Evolutionary conservation across 2,113 vertebrate genomes (phyloP), one percentile per base, ranked within the genome.

Genomic region (Oncorhynchus keta): DNA sequence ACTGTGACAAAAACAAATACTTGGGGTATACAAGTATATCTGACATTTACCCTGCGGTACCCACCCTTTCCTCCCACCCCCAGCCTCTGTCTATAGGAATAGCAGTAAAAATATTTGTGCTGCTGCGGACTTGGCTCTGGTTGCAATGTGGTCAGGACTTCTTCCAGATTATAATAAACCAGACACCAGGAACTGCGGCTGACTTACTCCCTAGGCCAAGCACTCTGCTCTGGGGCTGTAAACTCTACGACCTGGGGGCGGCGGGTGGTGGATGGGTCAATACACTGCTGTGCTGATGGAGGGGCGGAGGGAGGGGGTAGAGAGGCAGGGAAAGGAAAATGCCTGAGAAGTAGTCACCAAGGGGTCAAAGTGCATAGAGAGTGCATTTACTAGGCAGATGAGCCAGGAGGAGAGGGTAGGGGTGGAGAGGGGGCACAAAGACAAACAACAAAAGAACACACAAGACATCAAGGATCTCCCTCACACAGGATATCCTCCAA

Each of bases 341-440:
- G 83, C 81, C 79, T 78, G 74, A 84, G 89, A 86, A 90, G 87
- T 82, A 76, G 82, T 84, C 88, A 89, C 51, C 12, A 75, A 85
- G 59, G 75, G 91, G 92, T 93, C 91, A 93, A 84, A 91, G 93
- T 89, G 88, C 89, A 80, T 35, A 13, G 22, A 84, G 90, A 93
- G 93, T 92, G 39, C 39, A 45, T 45, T 94, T 92, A 92, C 74
- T 65, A 83, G 77, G 91, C 39, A 45, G 39, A 9, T 9, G 81
- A 30, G 72, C 79, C 32, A 79, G 79, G 79, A 71, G 77, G 18
- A 78, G 81, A 77, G 77, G 69, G 79, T 49, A 79, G 78, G 83
- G 84, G 84, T 83, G 82, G 12, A n/a, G 20, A 30, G 30, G 39
- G 66, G 73, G 4, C 81, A 89, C 87, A 90, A 91, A 89, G 84